Evolutionary conservation across 1,140 invertebrate genomes (phyloP), one percentile per base, ranked within the genome.

Genomic region (Hypothenemus hampei): DNA sequence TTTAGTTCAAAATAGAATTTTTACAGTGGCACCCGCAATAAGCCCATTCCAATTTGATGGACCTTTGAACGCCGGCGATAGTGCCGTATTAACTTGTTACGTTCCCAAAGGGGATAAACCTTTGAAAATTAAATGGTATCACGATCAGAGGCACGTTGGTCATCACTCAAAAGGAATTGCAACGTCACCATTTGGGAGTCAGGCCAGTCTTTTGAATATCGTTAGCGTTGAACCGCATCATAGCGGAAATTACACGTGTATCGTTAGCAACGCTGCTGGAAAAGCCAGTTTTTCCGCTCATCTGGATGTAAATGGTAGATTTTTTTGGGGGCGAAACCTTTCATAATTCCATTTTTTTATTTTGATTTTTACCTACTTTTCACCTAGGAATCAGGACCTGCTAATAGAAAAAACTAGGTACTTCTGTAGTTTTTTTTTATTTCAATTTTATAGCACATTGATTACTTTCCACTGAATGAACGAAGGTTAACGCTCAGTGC

Each of bases 21-120:
- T 65, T 64, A 50, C 61, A 82, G 80, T 82, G 66, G 71, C 77
- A 61, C 80, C 81, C 22, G 74, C 77, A 72, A 77, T 82, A 43
- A 72, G 74, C 55, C 77, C 79, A 36, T 80, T 82, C 61, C 75
- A 75, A 33, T 85, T 85, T 57, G 76, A 78, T 23, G 73, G 80
- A 50, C 74, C 78, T 31, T 70, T 76, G 3, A 81, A 84, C 69
- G 75, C 77, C 45, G 83, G 81, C 26, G 80, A 83, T 52, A 75
- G 78, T 10, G 75, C 78, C 39, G 79, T 79, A 18, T 74, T 82
- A 33, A 73, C 76, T 13, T 85, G 82, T 66, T 71, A 77, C 24
- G 72, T 83, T 6, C 73, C 75, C 55, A 82, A 84, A 68, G 85
- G 84, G 19, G 83, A 85, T 69, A 70, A 77, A 49, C 82, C 83